These are phyloP conservation scores for Burhinus bistriatus DNA, from an alignment of 2,113 vertebrate genomes.

Conservation along the genomic window DNA sequence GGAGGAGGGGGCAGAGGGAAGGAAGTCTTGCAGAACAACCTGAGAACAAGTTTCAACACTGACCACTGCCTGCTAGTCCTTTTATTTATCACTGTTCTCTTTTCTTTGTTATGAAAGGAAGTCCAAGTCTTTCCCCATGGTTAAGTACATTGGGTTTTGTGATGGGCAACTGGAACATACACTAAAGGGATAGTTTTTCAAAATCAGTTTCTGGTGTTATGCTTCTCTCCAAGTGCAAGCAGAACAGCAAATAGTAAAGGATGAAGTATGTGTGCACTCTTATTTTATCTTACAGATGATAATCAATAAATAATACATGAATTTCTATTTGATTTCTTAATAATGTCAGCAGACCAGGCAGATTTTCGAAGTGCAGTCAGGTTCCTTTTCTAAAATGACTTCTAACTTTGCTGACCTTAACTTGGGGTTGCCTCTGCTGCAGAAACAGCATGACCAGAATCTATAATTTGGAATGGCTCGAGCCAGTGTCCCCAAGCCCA, in stretches of 20 bases:
- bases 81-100: slow-evolving; percentile 12
- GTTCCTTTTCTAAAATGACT: not conserved
- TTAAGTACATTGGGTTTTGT: not conserved
- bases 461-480: not conserved
- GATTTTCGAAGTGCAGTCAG: not conserved
- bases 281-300: not conserved
- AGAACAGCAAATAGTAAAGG: not conserved
- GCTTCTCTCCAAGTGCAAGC: not conserved
- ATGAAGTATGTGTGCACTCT: not conserved
- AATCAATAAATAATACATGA: not conserved
- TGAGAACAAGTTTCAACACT: slow-evolving; percentile 36
- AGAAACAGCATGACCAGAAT: not conserved
- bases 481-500: not conserved
- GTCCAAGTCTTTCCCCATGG: not conserved
- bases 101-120: not conserved
- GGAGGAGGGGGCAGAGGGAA: not conserved
- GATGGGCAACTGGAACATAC: not conserved
- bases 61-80: not conserved
- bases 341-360: not conserved
- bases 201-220: not conserved
- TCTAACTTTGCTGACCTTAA: not conserved
- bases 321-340: not conserved
- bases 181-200: not conserved
- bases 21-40: slow-evolving; percentile 37
- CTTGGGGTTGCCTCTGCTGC: not conserved